Evolutionary conservation across 2,888 invertebrate species (phyloP), one percentile per base, ranked within the genome.

Genomic region (Hipparchia sbordonii): DNA sequence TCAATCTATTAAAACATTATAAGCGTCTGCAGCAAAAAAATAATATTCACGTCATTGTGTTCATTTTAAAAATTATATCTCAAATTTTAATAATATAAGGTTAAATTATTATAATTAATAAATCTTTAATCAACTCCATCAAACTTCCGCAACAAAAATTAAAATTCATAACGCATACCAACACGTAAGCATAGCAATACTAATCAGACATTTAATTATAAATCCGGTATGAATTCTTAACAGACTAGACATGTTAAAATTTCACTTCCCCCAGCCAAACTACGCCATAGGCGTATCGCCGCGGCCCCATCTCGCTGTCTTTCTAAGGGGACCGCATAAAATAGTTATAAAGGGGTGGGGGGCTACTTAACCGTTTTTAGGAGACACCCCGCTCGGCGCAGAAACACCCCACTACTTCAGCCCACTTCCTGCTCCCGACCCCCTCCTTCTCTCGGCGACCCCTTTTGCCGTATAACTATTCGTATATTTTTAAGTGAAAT

Each of bases 331-430:
- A 92, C 93, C 90, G 85, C 92, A 93, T 93, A 93, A 93, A 93
- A 93, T 93, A 93, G 93, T 93, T 93, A 93, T 92, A 90, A 89
- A 89, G 90, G 88, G 84, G 87, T 91, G 90, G 91, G 90, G 87
- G 89, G 92, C 93, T 93, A 93, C 93, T 93, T 93, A 92, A 91
- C 92, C 92, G 93, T 93, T 93, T 93, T 93, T 93, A 93, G 93
- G 92, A 91, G 92, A 90, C 91, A 89, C 92, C 93, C 93, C 91
- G 79, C 88, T 88, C 87, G 84, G 83, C 87, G 88, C 85, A 89
- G 88, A 85, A 89, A 87, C 89, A 85, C 90, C 90, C 89, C 84
- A 82, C 89, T 85, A 85, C 90, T 88, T 87, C 88, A 83, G 86
- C 90, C 90, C 91, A 87, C 89, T 92, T 92, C 92, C 92, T 89